phyloP scores from a whole-genome alignment of 2,113 vertebrate genomes.

The Sceloporus undulatus region DNA sequence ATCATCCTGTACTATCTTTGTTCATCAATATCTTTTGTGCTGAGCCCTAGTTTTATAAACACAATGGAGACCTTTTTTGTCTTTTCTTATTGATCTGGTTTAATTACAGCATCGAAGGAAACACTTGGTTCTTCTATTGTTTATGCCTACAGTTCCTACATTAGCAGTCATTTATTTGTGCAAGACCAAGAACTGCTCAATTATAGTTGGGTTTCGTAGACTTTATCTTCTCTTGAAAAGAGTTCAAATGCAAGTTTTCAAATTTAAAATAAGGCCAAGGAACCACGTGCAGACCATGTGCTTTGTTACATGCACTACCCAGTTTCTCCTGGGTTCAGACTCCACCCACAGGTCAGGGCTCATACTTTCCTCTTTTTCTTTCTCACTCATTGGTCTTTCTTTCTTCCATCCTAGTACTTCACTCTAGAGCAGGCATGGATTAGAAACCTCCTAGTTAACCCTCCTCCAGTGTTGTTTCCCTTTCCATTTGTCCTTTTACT shows the following conservation, averaged over 20 bases:
- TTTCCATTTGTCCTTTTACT: no score
- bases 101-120: not conserved
- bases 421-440: no score
- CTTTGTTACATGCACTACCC: not conserved
- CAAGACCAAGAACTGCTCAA: not conserved
- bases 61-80: not conserved
- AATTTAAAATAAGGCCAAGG: not conserved
- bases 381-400: no score
- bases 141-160: not conserved
- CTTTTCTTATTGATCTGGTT: not conserved
- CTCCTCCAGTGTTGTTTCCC: no score
- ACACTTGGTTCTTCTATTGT: not conserved
- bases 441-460: no score
- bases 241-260: slow-evolving; percentile 9
- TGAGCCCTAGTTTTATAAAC: not conserved
- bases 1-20: not conserved
- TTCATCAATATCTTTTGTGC: not conserved
- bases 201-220: slow-evolving; percentile 8
- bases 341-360: no score
- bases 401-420: no score
- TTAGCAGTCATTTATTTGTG: not conserved
- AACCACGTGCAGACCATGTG: not conserved
- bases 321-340: no score
- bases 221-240: slow-evolving; percentile 18
- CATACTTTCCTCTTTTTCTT: no score